A percentile compares a stretch with the other conserved stretches of the same genome.
These are phyloP conservation scores for Canis aureus DNA, from an alignment of 2,113 vertebrate species.

Conservation along the genomic window DNA sequence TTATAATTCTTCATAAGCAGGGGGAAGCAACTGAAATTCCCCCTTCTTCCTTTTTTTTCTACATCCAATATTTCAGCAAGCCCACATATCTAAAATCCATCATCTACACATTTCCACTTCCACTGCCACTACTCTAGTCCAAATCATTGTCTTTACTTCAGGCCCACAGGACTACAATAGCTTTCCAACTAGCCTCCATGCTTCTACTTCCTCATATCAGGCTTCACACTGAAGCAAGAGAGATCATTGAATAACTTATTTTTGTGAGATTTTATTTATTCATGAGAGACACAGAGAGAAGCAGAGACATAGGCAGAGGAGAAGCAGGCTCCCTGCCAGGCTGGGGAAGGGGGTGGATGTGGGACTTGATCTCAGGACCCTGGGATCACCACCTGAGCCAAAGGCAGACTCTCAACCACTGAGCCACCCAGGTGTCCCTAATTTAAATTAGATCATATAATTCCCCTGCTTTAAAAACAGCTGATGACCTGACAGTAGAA, in stretches of 20 bases:
- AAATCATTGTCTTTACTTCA: background rate
- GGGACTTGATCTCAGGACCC: too few relatives aligned
- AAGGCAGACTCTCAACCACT: too few relatives aligned
- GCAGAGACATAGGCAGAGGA: too few relatives aligned
- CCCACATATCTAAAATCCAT: background rate
- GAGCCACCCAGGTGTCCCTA: too few relatives aligned
- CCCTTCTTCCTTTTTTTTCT: background rate
- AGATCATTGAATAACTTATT: background rate
- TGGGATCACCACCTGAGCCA: too few relatives aligned
- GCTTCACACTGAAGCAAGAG: background rate
- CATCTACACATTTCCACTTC: background rate
- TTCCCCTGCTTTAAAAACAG: background rate
- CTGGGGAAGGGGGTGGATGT: too few relatives aligned
- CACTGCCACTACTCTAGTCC: background rate
- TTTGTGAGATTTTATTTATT: too few relatives aligned
- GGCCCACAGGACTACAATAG: background rate
- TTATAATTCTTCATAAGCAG: background rate
- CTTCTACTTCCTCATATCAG: background rate
- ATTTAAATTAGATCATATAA: background rate
- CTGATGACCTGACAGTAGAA: background rate
- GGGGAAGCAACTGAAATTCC: background rate
- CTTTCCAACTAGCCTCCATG: background rate
- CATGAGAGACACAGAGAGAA: too few relatives aligned
- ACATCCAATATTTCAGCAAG: background rate
- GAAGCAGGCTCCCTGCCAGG: too few relatives aligned